A percentile compares a stretch with the other conserved stretches of the same genome.
These are phyloP conservation scores for Eurytoma californica DNA, from an alignment of 2,888 invertebrate species.

Conservation along the genomic window DNA sequence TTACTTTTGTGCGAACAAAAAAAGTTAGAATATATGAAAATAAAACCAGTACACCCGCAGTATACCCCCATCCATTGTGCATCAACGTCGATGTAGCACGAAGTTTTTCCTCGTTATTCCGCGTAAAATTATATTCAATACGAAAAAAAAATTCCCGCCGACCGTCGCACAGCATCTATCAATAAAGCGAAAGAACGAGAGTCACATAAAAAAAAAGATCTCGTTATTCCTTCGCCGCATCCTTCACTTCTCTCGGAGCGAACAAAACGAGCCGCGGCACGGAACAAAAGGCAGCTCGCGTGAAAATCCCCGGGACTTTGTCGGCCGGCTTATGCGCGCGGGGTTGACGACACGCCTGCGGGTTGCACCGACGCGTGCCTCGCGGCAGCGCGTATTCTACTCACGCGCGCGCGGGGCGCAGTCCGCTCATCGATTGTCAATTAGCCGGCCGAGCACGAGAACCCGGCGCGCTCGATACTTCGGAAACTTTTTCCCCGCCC, in stretches of 20 bases:
- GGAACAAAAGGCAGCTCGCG: background rate
- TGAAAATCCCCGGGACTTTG: background rate
- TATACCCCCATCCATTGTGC: too few relatives aligned
- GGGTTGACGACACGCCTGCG: background rate
- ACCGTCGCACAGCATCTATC: too few relatives aligned
- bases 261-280: background rate
- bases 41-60: too few relatives aligned
- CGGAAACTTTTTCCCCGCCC: slow-evolving; percentile 20
- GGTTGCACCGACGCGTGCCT: background rate
- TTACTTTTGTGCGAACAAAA: too few relatives aligned
- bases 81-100: too few relatives aligned
- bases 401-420: background rate
- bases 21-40: too few relatives aligned
- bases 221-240: too few relatives aligned
- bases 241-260: background rate
- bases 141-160: too few relatives aligned
- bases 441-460: background rate
- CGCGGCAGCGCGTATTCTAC: background rate
- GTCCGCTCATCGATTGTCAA: slow-evolving; percentile 44
- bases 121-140: too few relatives aligned
- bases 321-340: background rate
- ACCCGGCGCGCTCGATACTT: slow-evolving; percentile 8
- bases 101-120: too few relatives aligned
- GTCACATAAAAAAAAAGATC: too few relatives aligned
- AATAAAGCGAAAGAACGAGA: too few relatives aligned